phyloP scores from a whole-genome alignment of 2,113 vertebrate species.

The Sander lucioperca region DNA sequence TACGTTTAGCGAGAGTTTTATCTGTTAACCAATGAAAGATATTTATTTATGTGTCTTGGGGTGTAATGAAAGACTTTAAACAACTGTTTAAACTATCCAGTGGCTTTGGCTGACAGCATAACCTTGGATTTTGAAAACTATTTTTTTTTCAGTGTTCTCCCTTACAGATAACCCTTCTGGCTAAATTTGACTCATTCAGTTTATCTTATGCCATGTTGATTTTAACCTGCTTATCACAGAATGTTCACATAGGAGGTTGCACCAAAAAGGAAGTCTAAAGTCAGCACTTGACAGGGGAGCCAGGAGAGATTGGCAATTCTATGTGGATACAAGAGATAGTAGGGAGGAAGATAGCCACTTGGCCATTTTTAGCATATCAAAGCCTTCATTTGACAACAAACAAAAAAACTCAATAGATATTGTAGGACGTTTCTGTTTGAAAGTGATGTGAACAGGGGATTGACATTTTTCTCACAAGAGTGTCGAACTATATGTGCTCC shows the following conservation, averaged over 20 bases:
- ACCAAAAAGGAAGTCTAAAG: slow-evolving; percentile 57
- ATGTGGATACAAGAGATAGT: slow-evolving; percentile 58
- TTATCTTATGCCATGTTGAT: slow-evolving; percentile 70
- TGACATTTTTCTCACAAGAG: slow-evolving; percentile 33
- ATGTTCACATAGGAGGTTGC: slow-evolving; percentile 44
- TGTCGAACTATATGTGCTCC: not conserved
- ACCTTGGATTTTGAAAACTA: slow-evolving; percentile 37
- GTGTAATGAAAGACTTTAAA: slow-evolving; percentile 3
- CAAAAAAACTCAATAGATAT: slow-evolving; percentile 51
- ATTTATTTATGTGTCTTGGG: not conserved
- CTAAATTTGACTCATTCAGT: slow-evolving; percentile 68
- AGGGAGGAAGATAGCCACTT: slow-evolving; percentile 40
- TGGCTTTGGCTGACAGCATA: slow-evolving; percentile 7
- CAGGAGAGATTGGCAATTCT: slow-evolving; percentile 60
- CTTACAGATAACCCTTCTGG: slow-evolving; percentile 53
- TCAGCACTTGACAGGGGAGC: slow-evolving; percentile 63
- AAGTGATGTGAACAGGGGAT: slow-evolving; percentile 27
- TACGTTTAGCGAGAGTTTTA: not conserved
- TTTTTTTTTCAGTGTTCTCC: slow-evolving; percentile 48
- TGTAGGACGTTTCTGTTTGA: slow-evolving; percentile 18
- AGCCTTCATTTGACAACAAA: slow-evolving; percentile 50
- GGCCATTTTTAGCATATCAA: slow-evolving; percentile 65
- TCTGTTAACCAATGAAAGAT: slow-evolving; percentile 18
- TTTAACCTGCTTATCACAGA: slow-evolving; percentile 68
- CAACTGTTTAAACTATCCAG: slow-evolving; percentile 16